Evolutionary conservation across 1,140 invertebrate genomes (phyloP), one percentile per base, ranked within the genome.

Genomic region (Tetraneura akinire): DNA sequence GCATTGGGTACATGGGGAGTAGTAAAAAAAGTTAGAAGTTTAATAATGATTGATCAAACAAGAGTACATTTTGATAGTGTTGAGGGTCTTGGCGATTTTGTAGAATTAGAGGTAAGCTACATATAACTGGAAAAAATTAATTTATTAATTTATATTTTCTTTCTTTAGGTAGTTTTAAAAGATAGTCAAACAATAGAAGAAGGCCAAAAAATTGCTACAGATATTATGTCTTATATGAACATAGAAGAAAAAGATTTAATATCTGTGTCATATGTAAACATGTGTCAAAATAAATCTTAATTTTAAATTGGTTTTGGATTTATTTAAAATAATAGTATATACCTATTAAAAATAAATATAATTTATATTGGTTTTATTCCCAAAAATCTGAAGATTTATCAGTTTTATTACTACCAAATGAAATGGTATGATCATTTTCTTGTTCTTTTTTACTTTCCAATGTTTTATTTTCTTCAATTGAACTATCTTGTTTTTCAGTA

Each of bases 41-140:
- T 98, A 5, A 96, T 91, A 82, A 87, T 96, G 83, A 87, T 93
- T 53, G 93, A 90, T 0, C 93, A 96, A 84, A 97, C 95, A 11
- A 89, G 96, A 82, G 89, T 98, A 49, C 96, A 98, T 85, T 87
- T 97, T 81, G 96, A 98, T 86, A 84, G 89, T 83, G 96, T 98
- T 0, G 86, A 91, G 83, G 88, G 87, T 70, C 87, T 98, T 18
- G 96, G 96, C 8, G 84, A 92, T 85, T 98, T 93, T 84, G 91
- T 97, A 88, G 96, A 98, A 87, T 87, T 98, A 53, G 96, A 98
- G 88, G 95, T 96, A 83, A 80, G 82, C 76, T 60, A 21, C 45
- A 68, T 0, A 3, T 42, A 68, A 45, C 3, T 21, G 8, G 2
- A 9, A 57, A 29, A 1, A 23, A 55, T 42, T 21, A 13, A 29